phyloP scores from a whole-genome alignment of 2,797 vertebrate species.

The Epinephelus malabaricus region DNA sequence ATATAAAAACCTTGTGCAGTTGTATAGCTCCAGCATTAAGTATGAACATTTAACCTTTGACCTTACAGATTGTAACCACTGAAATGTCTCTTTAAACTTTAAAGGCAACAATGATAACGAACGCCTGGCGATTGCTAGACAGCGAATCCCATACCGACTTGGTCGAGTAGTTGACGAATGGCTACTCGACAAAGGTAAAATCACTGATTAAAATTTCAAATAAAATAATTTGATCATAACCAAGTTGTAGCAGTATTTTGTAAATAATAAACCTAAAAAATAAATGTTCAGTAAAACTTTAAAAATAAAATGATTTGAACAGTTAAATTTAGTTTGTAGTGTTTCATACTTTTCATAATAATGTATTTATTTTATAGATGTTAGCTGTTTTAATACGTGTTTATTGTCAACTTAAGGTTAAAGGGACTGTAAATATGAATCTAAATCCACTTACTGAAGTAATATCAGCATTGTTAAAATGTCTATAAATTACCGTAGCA shows the following conservation, averaged over 20 bases:
- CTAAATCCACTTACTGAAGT: conserved; percentile 94
- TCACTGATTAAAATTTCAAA: conserved; percentile 99
- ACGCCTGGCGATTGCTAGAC: conserved; percentile 99
- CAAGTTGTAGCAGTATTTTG: conserved; percentile 92
- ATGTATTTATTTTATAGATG: conserved; percentile 94
- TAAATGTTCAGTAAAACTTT: conserved; percentile 98
- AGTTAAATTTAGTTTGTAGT: conserved; percentile 94
- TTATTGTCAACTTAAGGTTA: conserved; percentile 98
- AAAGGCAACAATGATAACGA: conserved; percentile 99
- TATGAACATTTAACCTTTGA: conserved; percentile 99
- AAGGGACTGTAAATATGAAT: conserved; percentile 99
- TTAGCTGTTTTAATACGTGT: conserved; percentile 94
- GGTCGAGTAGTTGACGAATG: conserved; percentile 99
- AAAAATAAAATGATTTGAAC: conserved; percentile 93
- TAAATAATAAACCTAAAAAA: conserved; percentile 98
- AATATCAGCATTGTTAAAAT: conserved; percentile 93
- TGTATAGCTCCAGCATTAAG: conserved; percentile 98
- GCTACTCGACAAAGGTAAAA: conserved; percentile 99
- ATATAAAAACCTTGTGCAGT: conserved; percentile 90
- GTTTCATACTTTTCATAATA: conserved; percentile 94
- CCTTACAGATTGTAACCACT: conserved; percentile 99
- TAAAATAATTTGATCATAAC: conserved; percentile 99
- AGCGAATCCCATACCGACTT: conserved; percentile 99
- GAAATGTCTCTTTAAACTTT: conserved; percentile 99
- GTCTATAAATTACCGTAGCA: conserved; percentile 91